Base-by-base conservation (phyloP, 2,797 vertebrate genomes). In the Eidolon dupreanum region DNA sequence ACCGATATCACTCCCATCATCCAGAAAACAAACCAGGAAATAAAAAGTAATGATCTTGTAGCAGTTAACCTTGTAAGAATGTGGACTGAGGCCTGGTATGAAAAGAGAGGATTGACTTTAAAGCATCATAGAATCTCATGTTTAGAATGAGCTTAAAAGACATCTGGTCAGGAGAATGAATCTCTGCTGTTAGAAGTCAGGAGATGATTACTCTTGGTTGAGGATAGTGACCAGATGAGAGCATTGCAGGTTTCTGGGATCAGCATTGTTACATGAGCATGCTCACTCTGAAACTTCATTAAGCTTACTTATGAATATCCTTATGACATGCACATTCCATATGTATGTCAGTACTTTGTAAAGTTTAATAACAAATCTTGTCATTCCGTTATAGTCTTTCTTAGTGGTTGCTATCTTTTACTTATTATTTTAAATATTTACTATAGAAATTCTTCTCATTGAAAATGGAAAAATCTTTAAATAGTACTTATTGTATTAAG, bases 391-490 rank as follows among this genome's bases (percentile, higher is more conserved):
- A 88, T n/a, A 71, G 15, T 68, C 70, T 66, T 71, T 38, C 24
- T 92, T 91, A 91, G 49, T 66, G 28, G 17, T 71, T 77, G 15
- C 31, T 74, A 5, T 66, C 53, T 91, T 95, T 38, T 12, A 10
- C 24, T 94, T 79, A 66, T 43, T 61, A 70, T 70, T 66, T 94
- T 36, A 75, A 75, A 91, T 92, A 86, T 63, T 92, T 84, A 83
- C 38, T 15, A 61, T 87, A 83, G 19, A 61, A 70, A 9, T 68
- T 86, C 31, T 49, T 86, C 61, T 82, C 33, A 36, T 17, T 88
- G 38, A 53, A 59, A 70, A 38, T 20, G 86, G 41, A 59, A 59
- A 70, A 28, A 19, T 46, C n/a, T 71, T 36, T 90, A 57, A 68
- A 61, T 1, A 84, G 28, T 41, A 65, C 61, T 59, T 57, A 88